Evolutionary conservation across 2,797 vertebrate species (phyloP), one percentile per base, ranked within the genome.

Genomic region (Mus spretus): DNA sequence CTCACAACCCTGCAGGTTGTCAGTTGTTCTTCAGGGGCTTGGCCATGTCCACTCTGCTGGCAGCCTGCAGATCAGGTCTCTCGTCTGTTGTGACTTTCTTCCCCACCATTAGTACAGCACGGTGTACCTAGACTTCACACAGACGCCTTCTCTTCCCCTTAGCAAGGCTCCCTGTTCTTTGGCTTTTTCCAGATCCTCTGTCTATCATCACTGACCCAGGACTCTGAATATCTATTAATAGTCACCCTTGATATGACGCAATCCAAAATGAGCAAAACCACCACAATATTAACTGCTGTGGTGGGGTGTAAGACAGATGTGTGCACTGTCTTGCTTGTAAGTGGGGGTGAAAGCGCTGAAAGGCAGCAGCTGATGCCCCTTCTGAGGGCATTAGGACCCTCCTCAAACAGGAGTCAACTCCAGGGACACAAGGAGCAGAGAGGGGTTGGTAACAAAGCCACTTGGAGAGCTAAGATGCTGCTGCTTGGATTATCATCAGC

Each of bases 21-120:
- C 63, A 94, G 94, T 31, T 80, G 77, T 15, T 95, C 93, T 59
- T 86, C 91, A 81, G 55, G 34, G 77, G 12, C 44, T 83, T 34
- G 80, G 12, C 6, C 2, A 0, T 92, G 89, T 88, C 95, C 88
- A 77, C 93, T 89, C 84, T 77, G 91, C 81, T 83, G 61, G 97
- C 89, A 77, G 88, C 79, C 97, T 93, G 93, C 92, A 91, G 97
- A 97, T 98, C 93, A 84, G 88, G 95, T 95, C 96, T 98, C 97
- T 98, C 92, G 95, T 44, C 79, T 94, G 97, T 95, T 97, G 98
- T 97, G 97, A 98, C 98, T 98, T 97, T 97, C 96, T 98, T 98
- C 98, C 97, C 98, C 85, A 92, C 96, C 93, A 92, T 98, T 97
- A 96, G 98, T 98, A 97, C 97, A 92, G 97, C 96, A 10, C 95